A percentile compares a stretch with the other conserved stretches of the same genome.
Conservation (phyloP, 2,888 invertebrate genomes). For the Morpho helenor region DNA sequence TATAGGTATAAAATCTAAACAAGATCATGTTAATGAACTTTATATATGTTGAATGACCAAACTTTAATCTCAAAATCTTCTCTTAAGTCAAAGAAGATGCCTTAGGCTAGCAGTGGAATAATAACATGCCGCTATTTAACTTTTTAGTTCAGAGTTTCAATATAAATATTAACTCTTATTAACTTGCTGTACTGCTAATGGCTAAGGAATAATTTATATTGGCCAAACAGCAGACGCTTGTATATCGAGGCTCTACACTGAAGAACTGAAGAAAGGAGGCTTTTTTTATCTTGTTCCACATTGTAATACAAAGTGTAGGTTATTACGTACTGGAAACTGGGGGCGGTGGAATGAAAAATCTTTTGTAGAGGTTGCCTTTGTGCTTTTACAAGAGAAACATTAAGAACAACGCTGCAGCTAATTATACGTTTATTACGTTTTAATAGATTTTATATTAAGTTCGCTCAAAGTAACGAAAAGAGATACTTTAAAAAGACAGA, state of each 20-base stretch:
- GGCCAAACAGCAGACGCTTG: slow-evolving; percentile 2
- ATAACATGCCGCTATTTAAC: too few species aligned
- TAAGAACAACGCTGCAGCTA: slow-evolving; percentile 11
- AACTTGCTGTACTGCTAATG: slow-evolving; percentile 3
- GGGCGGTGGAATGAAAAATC: slow-evolving; percentile 14
- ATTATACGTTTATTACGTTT: slow-evolving; percentile 11
- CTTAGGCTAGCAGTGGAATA: too few species aligned
- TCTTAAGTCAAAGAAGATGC: too few species aligned
- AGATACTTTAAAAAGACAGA: too few species aligned
- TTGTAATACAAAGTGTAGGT: slow-evolving; percentile 12
- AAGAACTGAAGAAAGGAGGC: not conserved
- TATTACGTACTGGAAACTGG: slow-evolving; percentile 11
- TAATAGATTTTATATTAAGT: slow-evolving; percentile 10
- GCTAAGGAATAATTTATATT: slow-evolving; percentile 4
- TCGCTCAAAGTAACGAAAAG: not conserved
- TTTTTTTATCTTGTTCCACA: slow-evolving; percentile 5
- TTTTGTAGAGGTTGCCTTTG: slow-evolving; percentile 17
- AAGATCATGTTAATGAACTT: too few species aligned
- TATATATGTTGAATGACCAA: too few species aligned
- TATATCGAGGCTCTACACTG: not conserved
- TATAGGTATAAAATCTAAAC: too few species aligned
- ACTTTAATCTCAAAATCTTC: too few species aligned
- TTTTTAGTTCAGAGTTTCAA: too few species aligned
- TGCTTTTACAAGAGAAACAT: slow-evolving; percentile 6
- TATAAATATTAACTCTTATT: too few species aligned